These are phyloP conservation scores for Ariolimax columbianus DNA, from an alignment of 2,888 invertebrate species.

Conservation along the genomic window DNA sequence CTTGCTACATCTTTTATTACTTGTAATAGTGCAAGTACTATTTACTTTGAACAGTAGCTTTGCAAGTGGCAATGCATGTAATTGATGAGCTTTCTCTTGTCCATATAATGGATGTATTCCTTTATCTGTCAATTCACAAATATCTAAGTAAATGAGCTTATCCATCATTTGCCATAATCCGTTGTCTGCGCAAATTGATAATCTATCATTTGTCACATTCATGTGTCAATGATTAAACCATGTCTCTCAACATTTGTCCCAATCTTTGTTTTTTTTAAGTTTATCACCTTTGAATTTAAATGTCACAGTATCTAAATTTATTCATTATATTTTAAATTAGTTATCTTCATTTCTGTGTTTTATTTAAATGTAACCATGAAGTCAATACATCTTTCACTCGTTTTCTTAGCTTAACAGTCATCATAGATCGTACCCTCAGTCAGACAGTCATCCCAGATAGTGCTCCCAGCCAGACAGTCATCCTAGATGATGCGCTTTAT, in stretches of 20 bases:
- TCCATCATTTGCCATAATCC: neutral
- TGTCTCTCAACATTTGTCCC: neutral
- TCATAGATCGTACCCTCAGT: no score
- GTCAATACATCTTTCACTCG: no score
- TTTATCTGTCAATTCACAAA: neutral
- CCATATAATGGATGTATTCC: neutral
- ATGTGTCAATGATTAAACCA: neutral
- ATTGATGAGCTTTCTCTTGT: neutral
- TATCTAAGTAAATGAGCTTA: neutral
- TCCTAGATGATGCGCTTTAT: neutral
- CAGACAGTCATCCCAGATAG: no score
- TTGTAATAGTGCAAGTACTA: neutral
- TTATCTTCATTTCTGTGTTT: no score
- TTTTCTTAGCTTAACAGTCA: no score
- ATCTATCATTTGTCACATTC: neutral
- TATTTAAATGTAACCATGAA: no score
- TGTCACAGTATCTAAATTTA: no score
- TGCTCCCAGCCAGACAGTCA: no score
- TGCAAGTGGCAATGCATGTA: neutral
- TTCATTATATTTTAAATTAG: no score
- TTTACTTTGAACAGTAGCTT: neutral
- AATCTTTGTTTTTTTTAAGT: neutral
- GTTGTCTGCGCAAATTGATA: neutral
- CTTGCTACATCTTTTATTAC: neutral
- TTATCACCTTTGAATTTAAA: no score